Conservation (phyloP, 2,888 invertebrate genomes). For the Cerceris rybyensis region DNA sequence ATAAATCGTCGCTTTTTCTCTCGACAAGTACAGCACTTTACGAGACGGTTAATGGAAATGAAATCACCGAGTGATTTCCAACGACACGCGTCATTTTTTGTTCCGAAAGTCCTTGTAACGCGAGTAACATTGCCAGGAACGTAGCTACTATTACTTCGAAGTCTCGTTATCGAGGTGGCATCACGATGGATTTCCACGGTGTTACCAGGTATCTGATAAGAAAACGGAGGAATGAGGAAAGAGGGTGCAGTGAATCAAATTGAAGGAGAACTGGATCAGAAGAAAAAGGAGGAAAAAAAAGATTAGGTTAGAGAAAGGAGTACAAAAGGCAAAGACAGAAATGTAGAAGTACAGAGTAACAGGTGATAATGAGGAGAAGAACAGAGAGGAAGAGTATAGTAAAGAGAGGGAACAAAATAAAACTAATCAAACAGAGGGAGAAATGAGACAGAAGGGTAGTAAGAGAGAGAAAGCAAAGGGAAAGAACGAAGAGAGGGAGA, state of each 20-base stretch:
- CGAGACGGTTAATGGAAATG: slow-evolving; percentile 53
- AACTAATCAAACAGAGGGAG: too few species aligned
- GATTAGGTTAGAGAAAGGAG: too few species aligned
- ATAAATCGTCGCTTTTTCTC: slow-evolving; percentile 44
- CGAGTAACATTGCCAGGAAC: slow-evolving; percentile 39
- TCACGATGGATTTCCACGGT: slow-evolving; percentile 50
- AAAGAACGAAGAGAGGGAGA: background rate
- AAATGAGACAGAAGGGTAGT: too few species aligned
- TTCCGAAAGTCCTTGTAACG: slow-evolving; percentile 14
- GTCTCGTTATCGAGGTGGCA: slow-evolving; percentile 36
- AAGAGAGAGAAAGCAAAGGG: background rate
- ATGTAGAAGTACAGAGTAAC: too few species aligned
- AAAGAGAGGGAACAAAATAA: too few species aligned
- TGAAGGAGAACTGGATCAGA: background rate
- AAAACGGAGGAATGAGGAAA: background rate
- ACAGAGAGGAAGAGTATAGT: too few species aligned
- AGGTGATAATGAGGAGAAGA: too few species aligned
- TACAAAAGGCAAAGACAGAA: too few species aligned
- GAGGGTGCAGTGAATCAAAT: background rate
- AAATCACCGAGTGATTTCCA: slow-evolving; percentile 47
- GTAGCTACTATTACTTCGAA: slow-evolving; percentile 24
- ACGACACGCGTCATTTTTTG: slow-evolving; percentile 41
- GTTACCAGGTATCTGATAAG: slow-evolving; percentile 44
- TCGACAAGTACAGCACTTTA: slow-evolving; percentile 29
- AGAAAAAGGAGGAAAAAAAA: background rate